These are phyloP conservation scores for Saturnia pavonia DNA, from an alignment of 2,888 invertebrate species.

Conservation along the genomic window DNA sequence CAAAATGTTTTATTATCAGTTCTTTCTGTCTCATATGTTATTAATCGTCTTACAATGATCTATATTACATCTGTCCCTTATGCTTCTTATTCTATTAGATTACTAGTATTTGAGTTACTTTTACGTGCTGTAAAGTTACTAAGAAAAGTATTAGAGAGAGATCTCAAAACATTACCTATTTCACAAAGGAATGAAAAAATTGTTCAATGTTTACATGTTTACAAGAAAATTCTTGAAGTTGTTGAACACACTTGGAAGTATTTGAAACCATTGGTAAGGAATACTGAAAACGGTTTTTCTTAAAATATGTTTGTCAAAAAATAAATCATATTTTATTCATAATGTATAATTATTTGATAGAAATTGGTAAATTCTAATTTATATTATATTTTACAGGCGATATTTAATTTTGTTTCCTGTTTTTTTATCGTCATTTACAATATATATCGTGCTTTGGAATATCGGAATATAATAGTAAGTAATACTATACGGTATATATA, in stretches of 20 bases:
- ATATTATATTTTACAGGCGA: background rate
- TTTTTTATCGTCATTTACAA: background rate
- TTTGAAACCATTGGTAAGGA: background rate
- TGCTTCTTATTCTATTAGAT: background rate
- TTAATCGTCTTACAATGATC: background rate
- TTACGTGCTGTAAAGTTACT: background rate
- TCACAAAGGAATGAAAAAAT: background rate
- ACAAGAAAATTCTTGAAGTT: background rate
- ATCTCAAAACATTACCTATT: background rate
- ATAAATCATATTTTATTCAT: too few species aligned
- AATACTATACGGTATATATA: background rate
- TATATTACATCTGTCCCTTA: background rate
- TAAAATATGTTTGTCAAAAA: too few species aligned
- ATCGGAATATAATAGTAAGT: background rate
- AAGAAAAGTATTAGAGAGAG: background rate
- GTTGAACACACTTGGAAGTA: background rate
- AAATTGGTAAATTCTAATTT: background rate
- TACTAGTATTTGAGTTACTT: slow-evolving; percentile 1
- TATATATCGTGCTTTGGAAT: background rate
- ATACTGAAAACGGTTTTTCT: background rate
- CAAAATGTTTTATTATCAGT: background rate
- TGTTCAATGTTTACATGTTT: background rate
- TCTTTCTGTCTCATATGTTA: background rate
- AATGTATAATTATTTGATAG: too few species aligned
- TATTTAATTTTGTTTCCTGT: background rate